These are phyloP conservation scores for Lucifuga dentata DNA, from an alignment of 2,113 vertebrate species.

Conservation along the genomic window DNA sequence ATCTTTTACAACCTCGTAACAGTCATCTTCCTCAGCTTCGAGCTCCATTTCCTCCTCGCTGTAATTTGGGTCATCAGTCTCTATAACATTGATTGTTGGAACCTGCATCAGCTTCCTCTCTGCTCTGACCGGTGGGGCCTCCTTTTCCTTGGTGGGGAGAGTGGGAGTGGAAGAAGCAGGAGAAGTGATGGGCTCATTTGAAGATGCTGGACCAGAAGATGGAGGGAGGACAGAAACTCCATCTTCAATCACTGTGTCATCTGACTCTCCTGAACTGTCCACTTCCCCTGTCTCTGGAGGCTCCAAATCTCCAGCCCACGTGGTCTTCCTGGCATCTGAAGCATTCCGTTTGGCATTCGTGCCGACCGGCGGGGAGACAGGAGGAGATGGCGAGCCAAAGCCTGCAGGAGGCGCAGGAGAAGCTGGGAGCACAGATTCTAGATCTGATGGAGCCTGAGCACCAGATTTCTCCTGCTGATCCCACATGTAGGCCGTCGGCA, in stretches of 20 bases:
- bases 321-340: constrained; percentile 45
- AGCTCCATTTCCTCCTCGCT: constrained; percentile 79
- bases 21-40: constrained; percentile 65
- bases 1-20: constrained; percentile 67
- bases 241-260: constrained; percentile 92
- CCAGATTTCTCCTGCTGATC: constrained; percentile 76
- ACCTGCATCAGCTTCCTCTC: constrained; percentile 78
- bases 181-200: constrained; percentile 24
- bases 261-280: constrained; percentile 91
- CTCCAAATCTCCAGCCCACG: constrained; percentile 59
- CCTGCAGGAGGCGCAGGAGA: constrained; percentile 61
- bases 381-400: constrained; percentile 58
- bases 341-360: constrained; percentile 28
- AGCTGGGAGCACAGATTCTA: constrained; percentile 26
- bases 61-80: constrained; percentile 82
- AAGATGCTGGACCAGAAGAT: constrained; percentile 16
- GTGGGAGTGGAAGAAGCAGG: not conserved
- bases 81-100: constrained; percentile 86
- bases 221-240: constrained; percentile 24
- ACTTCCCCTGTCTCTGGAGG: constrained; percentile 78
- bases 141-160: constrained; percentile 45
- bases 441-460: constrained; percentile 31
- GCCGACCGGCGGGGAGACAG: constrained; percentile 28
- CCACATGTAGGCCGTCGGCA: constrained; percentile 84
- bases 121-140: constrained; percentile 31